phyloP scores from a whole-genome alignment of 1,140 invertebrate genomes.

The Drosophila orosa region DNA sequence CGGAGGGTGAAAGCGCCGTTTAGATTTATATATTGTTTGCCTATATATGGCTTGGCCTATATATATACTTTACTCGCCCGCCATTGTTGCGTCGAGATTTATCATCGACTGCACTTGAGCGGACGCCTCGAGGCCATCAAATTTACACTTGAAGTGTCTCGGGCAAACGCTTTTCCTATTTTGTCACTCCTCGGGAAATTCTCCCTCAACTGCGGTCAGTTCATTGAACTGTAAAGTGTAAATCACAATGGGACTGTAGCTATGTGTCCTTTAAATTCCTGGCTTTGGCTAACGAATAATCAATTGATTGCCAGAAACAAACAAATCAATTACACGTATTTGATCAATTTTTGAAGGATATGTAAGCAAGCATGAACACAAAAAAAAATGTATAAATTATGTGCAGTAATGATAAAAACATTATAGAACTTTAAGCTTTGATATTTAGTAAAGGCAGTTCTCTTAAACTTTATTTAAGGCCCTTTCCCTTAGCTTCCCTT shows the following conservation, averaged over 20 bases:
- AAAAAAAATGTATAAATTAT: background rate
- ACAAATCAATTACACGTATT: conserved; percentile 52
- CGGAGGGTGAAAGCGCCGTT: conserved; percentile 7
- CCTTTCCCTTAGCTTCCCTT: no score
- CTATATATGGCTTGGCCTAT: conserved; percentile 43
- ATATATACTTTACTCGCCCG: conserved; percentile 16
- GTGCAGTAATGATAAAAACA: background rate
- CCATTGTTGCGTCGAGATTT: conserved; percentile 60
- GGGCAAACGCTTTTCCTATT: conserved; percentile 46
- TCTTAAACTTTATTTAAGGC: background rate
- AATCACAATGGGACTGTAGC: conserved; percentile 22
- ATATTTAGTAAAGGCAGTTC: background rate
- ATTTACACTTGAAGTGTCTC: conserved; percentile 75
- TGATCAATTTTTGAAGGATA: conserved; percentile 23
- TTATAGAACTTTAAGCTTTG: background rate
- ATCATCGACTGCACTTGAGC: conserved; percentile 73
- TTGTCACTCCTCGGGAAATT: conserved; percentile 4
- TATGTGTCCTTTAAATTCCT: conserved; percentile 26
- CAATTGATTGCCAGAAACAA: conserved; percentile 39
- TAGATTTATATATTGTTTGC: conserved; percentile 29
- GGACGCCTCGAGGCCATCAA: conserved; percentile 64
- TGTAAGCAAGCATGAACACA: background rate
- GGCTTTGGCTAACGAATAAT: conserved; percentile 8
- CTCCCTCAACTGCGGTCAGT: conserved; percentile 24
- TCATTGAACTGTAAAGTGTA: conserved; percentile 57